Evolutionary conservation across 2,113 vertebrate genomes (phyloP).

Genomic region (Oreochromis aureus): DNA sequence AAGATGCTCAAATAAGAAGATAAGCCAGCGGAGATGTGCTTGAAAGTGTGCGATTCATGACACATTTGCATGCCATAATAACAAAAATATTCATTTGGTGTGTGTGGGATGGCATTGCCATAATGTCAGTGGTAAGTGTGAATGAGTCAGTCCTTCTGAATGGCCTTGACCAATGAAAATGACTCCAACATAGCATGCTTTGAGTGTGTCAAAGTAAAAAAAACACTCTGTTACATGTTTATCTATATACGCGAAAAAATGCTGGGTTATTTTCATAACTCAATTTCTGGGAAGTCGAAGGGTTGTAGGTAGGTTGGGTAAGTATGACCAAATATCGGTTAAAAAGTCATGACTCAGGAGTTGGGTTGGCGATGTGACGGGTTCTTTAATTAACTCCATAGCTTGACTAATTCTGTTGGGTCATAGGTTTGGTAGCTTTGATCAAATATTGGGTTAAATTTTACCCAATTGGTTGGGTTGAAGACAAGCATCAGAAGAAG

Average conservation of each 20-base stretch:
- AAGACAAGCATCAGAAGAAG: background rate
- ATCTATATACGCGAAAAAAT: background rate
- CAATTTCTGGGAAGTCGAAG: background rate
- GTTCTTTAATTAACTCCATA: background rate
- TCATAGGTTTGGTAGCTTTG: background rate
- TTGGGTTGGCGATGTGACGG: background rate
- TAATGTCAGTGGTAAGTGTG: background rate
- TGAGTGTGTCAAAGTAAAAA: background rate
- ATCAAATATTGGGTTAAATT: background rate
- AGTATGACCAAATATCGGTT: background rate
- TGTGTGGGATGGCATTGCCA: background rate
- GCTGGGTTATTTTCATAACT: background rate
- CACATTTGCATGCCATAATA: background rate
- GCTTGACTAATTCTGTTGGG: background rate
- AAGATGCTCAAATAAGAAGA: background rate
- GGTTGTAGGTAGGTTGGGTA: background rate
- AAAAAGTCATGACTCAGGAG: background rate
- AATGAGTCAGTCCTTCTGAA: background rate
- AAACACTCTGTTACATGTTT: background rate
- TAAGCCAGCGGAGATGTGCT: background rate
- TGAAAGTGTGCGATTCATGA: background rate
- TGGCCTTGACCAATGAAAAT: background rate
- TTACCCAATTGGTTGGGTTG: background rate
- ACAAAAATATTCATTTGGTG: background rate
- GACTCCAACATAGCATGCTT: background rate